Evolutionary conservation across 2,888 invertebrate species (phyloP).

Genomic region (Archaeoteleia sp.): DNA sequence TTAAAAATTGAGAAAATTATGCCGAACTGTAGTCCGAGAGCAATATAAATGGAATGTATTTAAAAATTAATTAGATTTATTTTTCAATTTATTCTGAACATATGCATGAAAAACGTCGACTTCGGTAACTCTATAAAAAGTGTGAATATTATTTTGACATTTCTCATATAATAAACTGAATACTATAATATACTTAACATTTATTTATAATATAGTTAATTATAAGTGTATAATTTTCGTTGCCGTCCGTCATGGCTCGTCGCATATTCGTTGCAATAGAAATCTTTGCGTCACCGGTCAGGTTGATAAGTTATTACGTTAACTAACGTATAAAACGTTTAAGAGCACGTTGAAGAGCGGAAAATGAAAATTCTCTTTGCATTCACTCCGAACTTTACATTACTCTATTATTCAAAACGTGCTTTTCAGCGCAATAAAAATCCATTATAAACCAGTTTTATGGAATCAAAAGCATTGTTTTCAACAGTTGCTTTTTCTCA

Average conservation of each 20-base stretch:
- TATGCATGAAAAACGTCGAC: no score
- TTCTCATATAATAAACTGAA: no score
- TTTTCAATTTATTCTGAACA: no score
- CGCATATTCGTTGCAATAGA: no score
- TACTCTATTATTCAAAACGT: slow-evolving; percentile 9
- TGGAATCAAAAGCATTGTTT: slow-evolving; percentile 13
- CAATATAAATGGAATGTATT: no score
- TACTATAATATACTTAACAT: no score
- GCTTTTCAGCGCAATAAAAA: slow-evolving; percentile 12
- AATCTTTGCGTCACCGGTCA: not conserved
- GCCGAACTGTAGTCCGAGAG: no score
- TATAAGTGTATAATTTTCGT: not conserved
- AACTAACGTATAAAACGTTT: slow-evolving; percentile 4
- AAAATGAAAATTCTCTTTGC: slow-evolving; percentile 10
- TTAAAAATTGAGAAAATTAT: no score
- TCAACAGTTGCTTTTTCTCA: not conserved
- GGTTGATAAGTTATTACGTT: slow-evolving; percentile 1
- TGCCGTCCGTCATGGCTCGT: not conserved
- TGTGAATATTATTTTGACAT: no score
- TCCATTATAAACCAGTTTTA: slow-evolving; percentile 10
- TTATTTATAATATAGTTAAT: no score
- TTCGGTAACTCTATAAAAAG: no score
- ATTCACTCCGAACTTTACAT: slow-evolving; percentile 13
- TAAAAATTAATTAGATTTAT: no score
- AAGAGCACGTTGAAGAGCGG: slow-evolving; percentile 5